Conservation (phyloP, 2,888 invertebrate genomes). For the Geotrupes spiniger region DNA sequence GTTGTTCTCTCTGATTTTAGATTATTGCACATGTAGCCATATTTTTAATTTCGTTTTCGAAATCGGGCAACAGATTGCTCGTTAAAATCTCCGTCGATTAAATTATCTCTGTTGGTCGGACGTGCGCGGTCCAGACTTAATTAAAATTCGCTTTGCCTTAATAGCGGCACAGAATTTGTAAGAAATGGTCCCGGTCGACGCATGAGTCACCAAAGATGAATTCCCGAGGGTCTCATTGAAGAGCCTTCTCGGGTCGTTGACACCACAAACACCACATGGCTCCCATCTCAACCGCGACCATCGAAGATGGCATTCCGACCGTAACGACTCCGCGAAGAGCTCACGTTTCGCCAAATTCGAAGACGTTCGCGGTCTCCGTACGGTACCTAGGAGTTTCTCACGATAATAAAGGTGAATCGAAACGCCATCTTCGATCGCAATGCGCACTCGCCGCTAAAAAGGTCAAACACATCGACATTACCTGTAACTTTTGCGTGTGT, state of each 20-base stretch:
- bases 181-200: neutral
- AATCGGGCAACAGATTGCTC: no score
- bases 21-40: no score
- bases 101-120: no score
- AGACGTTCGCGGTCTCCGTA: no score
- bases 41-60: no score
- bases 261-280: conserved; percentile 34
- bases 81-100: no score
- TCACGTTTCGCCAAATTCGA: no score
- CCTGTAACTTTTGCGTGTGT: conserved; percentile 59
- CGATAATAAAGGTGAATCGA: conserved; percentile 4
- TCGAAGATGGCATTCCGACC: conserved; percentile 34
- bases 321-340: no score
- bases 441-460: conserved; percentile 1
- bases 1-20: no score
- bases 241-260: conserved; percentile 35
- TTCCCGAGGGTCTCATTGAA: conserved; percentile 25
- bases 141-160: no score
- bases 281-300: conserved; percentile 28
- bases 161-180: no score
- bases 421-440: conserved; percentile 11
- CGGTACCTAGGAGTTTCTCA: neutral
- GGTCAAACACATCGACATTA: conserved; percentile 34
- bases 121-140: no score
- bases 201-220: conserved; percentile 20